Base-by-base conservation (phyloP, 2,888 invertebrate species). In the Erebia epiphron region DNA sequence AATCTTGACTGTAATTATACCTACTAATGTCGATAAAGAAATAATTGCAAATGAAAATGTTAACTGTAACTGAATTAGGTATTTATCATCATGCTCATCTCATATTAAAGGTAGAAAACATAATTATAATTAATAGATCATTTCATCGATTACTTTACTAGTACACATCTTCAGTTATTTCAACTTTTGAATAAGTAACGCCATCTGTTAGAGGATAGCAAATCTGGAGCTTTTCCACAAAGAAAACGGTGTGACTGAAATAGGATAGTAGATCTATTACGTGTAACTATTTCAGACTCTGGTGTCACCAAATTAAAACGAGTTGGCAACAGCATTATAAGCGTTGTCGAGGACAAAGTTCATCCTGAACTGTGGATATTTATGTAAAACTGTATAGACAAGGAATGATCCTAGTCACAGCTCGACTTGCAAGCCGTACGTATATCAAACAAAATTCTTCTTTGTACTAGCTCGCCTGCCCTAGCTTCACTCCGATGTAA, bases 121-220 rank as follows among this genome's bases (percentile, higher is more conserved):
- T 26, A 46, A 46, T 63, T 63, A 50, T n/a, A n/a, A n/a, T n/a
- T 50, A 63, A 63, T 50, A 63, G 18, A 63, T 50, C n/a, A 49
- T n/a, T 50, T 50, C 21, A 10, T n/a, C 63, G 14, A 50, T 26
- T n/a, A 18, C 4, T 56, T 3, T 16, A 16, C 46, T 46, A 46
- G n/a, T 16, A 18, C 46, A 13, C 13, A 16, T 60, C n/a, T 60
- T 43, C 41, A 18, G 16, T 13, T 41, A 43, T 56, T 16, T 35
- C 16, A 5, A 64, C 18, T 16, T 72, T 75, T 58, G 57, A 67
- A 68, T 62, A 50, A 16, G 13, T 71, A 82, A 74, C 81, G 91
- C 87, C 92, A 92, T 89, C 92, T 92, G 77, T 74, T 77, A 84
- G 75, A 69, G 83, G 88, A 85, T 89, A 88, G 91, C 85, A 68